phyloP scores from a whole-genome alignment of 1,140 invertebrate genomes.

The Oncopeltus fasciatus region DNA sequence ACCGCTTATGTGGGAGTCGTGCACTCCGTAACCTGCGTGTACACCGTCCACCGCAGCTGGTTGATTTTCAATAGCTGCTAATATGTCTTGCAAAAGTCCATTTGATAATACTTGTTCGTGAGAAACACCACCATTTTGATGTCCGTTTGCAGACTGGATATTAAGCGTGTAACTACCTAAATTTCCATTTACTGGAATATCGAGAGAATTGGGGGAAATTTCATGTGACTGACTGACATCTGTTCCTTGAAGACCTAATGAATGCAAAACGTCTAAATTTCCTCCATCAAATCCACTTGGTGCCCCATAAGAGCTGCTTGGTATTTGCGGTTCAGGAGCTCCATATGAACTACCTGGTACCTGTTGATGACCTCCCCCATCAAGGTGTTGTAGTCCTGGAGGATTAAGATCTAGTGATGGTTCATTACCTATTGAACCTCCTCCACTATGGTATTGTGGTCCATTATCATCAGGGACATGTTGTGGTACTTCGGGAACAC shows the following conservation, averaged over 20 bases:
- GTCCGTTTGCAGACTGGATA: slow-evolving; percentile 42
- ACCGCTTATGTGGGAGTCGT: slow-evolving; percentile 12
- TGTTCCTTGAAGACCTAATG: neutral
- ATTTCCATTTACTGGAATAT: slow-evolving; percentile 44
- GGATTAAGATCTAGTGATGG: too few species aligned
- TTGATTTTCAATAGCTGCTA: slow-evolving; percentile 54
- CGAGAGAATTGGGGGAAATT: neutral
- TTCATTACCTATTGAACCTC: too few species aligned
- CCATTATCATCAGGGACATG: slow-evolving; percentile 9
- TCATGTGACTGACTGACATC: neutral
- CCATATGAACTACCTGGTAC: neutral
- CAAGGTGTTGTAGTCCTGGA: slow-evolving; percentile 24
- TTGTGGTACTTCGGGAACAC: slow-evolving; percentile 37
- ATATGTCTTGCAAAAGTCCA: slow-evolving; percentile 59
- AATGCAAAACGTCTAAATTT: neutral
- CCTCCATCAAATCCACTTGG: neutral
- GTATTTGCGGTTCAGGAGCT: neutral
- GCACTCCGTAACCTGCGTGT: slow-evolving; percentile 1
- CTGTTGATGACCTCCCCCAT: neutral
- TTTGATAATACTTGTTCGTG: slow-evolving; percentile 62
- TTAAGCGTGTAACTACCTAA: slow-evolving; percentile 53
- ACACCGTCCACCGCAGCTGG: slow-evolving; percentile 15
- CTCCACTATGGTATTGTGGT: slow-evolving; percentile 16
- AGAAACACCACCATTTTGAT: slow-evolving; percentile 30
- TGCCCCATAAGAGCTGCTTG: neutral